phyloP scores from a whole-genome alignment of 2,888 invertebrate species.

The Psylliodes chrysocephalus region DNA sequence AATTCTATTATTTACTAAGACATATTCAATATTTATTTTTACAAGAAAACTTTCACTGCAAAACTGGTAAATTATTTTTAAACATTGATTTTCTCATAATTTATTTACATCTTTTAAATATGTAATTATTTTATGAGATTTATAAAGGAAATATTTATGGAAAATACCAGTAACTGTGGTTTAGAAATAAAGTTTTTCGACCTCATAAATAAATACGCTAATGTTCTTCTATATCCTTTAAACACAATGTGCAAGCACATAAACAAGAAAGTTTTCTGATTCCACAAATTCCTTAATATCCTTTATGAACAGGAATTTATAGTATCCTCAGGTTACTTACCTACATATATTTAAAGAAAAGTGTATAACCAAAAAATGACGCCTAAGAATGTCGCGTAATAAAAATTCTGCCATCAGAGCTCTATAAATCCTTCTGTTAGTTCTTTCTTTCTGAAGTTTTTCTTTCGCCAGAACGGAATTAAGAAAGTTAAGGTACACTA shows the following conservation, averaged over 20 bases:
- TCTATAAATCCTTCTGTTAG: conserved; percentile 23
- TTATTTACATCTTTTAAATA: too few species aligned
- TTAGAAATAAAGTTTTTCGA: too few species aligned
- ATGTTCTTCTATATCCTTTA: not conserved
- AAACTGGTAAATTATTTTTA: too few species aligned
- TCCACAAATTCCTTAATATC: not conserved
- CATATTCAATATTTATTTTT: too few species aligned
- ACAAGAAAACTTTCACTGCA: too few species aligned
- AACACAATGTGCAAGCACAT: not conserved
- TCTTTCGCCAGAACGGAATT: conserved; percentile 26
- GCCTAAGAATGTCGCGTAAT: conserved; percentile 1
- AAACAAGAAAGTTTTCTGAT: not conserved
- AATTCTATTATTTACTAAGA: too few species aligned
- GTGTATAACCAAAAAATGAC: conserved; percentile 6
- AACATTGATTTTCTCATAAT: too few species aligned
- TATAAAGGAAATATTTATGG: too few species aligned
- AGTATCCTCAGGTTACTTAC: not conserved
- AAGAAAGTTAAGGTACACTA: conserved; percentile 38
- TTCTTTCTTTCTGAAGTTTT: conserved; percentile 7
- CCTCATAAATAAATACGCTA: not conserved
- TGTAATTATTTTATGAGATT: too few species aligned
- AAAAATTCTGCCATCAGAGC: not conserved
- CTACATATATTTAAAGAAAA: not conserved
- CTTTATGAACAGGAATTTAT: not conserved
- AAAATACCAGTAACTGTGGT: too few species aligned